Evolutionary conservation across 2,888 invertebrate genomes (phyloP), one percentile per base, ranked within the genome.

Genomic region (Arctia plantaginis): DNA sequence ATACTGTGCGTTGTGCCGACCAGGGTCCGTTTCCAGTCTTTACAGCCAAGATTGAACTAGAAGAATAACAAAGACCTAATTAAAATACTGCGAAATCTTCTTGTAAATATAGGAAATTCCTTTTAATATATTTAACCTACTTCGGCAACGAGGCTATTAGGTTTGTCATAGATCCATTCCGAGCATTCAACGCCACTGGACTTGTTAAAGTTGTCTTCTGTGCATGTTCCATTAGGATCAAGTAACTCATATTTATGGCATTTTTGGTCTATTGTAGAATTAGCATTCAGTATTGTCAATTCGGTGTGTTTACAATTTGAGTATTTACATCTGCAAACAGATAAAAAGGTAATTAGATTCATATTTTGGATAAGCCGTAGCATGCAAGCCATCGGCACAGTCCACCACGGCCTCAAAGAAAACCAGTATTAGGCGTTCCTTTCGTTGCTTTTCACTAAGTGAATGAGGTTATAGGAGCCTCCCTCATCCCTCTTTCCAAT

Each of bases 1-100:
- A 93, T 81, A 78, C 95, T 96, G 84, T 96, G 96, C 65, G 96
- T 88, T 8, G 95, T 94, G 20, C 95, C 95, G 33, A 95, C 90
- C 44, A 95, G 80, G 1, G 94, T 91, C 66, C 94, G 85, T 83
- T 92, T 93, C 95, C 94, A 95, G 59, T 83, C 81, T 65, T 88
- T 71, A 72, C 88, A 88, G 33, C 80, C 86, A 20, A 86, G 72
- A 62, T 82, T 78, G 69, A 86, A 86, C 86, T 86, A 66, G 1
- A 79, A 18, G 7, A 20, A 41, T 23, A n/a, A 55, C 12, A 51
- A 51, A 51, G 3, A 44, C 10, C 20, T 30, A 4, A 6, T 47
- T 27, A 33, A 23, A 47, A 47, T 10, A 18, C 47, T 30, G 12
- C 67, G 23, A 2, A 1, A 47, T 3, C 7, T 33, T 0, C 12